Percentiles rank a stretch among this genome's conserved stretches.
phyloP scores from a whole-genome alignment of 2,797 vertebrate genomes.

The Microtus obscurus region DNA sequence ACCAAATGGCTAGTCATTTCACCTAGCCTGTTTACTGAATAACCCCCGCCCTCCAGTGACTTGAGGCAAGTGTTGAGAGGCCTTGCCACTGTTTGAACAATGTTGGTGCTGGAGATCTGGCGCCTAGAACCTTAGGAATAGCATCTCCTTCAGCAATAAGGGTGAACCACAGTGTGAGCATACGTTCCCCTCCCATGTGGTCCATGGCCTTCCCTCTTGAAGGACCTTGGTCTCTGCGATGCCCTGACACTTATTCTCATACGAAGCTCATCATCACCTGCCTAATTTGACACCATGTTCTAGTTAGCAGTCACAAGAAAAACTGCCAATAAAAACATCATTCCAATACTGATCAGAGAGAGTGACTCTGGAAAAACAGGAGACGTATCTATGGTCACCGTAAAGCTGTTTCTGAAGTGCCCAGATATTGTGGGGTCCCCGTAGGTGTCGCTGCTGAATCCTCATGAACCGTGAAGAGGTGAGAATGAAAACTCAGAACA shows the following conservation, averaged over 20 bases:
- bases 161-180: no score
- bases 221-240: not conserved
- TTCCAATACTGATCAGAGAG: not conserved
- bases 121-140: not conserved
- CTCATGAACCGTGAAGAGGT: no score
- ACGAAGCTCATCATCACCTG: accelerated
- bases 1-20: not conserved
- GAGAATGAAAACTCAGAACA: no score
- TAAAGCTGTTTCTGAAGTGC: not conserved
- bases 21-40: not conserved
- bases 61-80: not conserved
- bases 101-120: not conserved
- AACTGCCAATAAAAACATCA: conserved; percentile 34
- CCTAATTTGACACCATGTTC: not conserved
- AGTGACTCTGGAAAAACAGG: not conserved
- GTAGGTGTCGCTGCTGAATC: no score
- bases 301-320: not conserved
- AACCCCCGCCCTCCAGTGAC: not conserved
- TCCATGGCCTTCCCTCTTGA: not conserved
- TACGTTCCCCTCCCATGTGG: not conserved
- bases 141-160: not conserved
- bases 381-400: not conserved
- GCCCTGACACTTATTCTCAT: not conserved
- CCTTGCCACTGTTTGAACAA: not conserved
- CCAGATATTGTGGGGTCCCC: no score